Base-by-base conservation (phyloP, 1,140 invertebrate species). In the Muscidifurax raptorellus region DNA sequence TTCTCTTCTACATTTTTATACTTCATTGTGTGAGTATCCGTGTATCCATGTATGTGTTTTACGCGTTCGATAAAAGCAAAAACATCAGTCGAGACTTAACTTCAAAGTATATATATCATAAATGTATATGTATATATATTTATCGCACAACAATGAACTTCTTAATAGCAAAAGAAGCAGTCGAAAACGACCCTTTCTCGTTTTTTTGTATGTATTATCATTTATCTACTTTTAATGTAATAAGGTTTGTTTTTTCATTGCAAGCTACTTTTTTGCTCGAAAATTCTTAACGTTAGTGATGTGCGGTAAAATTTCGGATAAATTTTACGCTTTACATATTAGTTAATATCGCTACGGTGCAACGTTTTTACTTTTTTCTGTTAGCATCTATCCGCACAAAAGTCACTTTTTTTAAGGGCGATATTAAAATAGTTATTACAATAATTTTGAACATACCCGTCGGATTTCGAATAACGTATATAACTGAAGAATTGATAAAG, bases 131-230 rank as follows among this genome's bases (percentile, higher is more conserved):
- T 74, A 59, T 22, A 59, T 74, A 71, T 80, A 74, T 78, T 69
- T 78, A 59, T 72, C 18, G 64, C 66, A 59, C 59, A 80, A 80
- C 47, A 84, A 72, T 79, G 13, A 64, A 79, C 74, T 79, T 74
- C n/a, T 80, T 79, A 80, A 84, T 80, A 80, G 83, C 77, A 80
- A 84, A 80, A 78, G 15, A 80, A 84, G 76, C 67, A 84, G 76
- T 28, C 44, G 30, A 84, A 84, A 72, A 79, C 66, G 66, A 52
- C 66, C 52, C 71, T 71, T 47, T 30, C 40, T 67, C 5, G 25
- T 84, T 84, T 64, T 40, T 75, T 80, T 36, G 47, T 66, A 71
- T 36, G 47, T 66, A 71, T 36, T n/a, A 83, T 25, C 36, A 44
- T 82, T 28, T 80, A 67, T 47, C 15, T 71, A 18, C 30, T 59